Evolutionary conservation across 2,113 vertebrate genomes (phyloP), one percentile per base, ranked within the genome.

Genomic region (Zootoca vivipara): DNA sequence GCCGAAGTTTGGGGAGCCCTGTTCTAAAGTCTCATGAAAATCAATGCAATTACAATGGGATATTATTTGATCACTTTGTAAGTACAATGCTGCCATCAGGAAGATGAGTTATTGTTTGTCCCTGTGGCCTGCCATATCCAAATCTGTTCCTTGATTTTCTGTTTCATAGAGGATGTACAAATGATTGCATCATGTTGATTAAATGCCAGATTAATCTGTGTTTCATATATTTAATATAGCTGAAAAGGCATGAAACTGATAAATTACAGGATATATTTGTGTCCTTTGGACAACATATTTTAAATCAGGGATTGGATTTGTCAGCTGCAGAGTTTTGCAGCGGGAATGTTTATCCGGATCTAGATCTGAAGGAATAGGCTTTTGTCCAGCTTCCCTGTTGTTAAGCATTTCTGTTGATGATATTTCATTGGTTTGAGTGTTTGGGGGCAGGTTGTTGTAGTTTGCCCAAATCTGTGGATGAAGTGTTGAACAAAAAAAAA

Each of bases 81-180:
- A 81, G 77, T 40, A 80, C 65, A 91, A 18, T 72, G 5, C 2
- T 16, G 0, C 22, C 33, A 87, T 89, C 82, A 46, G 5, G 40
- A 65, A 38, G 20, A 38, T 0, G 22, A 85, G 40, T 4, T 18
- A 58, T 79, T 46, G 89, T 16, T 46, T 56, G 72, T 16, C 85
- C 85, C 81, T 86, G 64, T 85, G 90, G 91, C 91, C 84, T 83
- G 89, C 89, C 73, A 3, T 42, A 83, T 90, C 90, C 64, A 94
- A 95, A 95, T 88, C 91, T 69, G n/a, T 93, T 92, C 1, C n/a
- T 92, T 92, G 91, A 93, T 93, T 89, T 93, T 89, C 92, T 91
- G 15, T 65, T 92, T 93, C 91, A 85, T 90, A 93, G 91, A 93
- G 75, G 58, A 94, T 94, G 90, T 92, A 92, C 91, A 93, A 90